Base-by-base conservation (phyloP, 2,888 invertebrate species). In the Catocala sponsa region DNA sequence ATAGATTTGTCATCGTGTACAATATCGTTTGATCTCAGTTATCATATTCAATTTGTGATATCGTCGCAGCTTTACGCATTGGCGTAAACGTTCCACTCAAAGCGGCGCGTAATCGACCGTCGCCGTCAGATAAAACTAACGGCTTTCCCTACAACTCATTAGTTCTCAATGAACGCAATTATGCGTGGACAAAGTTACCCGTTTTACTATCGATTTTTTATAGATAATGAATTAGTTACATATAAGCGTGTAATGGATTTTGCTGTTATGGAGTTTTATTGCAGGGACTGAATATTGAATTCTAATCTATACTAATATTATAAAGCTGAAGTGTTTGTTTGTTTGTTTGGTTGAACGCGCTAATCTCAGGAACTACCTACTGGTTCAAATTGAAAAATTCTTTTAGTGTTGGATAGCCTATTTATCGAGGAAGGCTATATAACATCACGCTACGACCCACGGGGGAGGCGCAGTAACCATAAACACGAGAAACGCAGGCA, bases 81-180 rank as follows among this genome's bases (percentile, higher is more conserved):
- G 58, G 51, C 41, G 47, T 61, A 47, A 52, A 52, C 55, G 44
- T 25, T 32, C 12, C 33, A 32, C 25, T 55, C n/a, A 63, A 55
- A 68, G 54, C 65, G 48, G 42, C 63, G 59, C 55, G 59, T 65
- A 78, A 76, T 76, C 65, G 41, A 71, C 50, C 76, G 66, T 68
- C 51, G 52, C 63, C 33, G 54, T 54, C 33, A 63, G 66, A 78
- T 70, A 68, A 70, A 67, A 68, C 54, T 60, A 67, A 71, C 68
- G 55, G 74, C 78, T 77, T 78, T 78, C 72, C 71, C 71, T 60
- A 53, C 38, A 15, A 63, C 55, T 74, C 59, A 78, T 77, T 76
- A 76, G 69, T 69, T 76, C 65, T 63, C 72, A 69, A 76, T 76
- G 63, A 76, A 73, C 57, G 52, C 52, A 65, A 75, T 75, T 67